phyloP scores from a whole-genome alignment of 2,888 invertebrate genomes.

The Ophioninae sp. region DNA sequence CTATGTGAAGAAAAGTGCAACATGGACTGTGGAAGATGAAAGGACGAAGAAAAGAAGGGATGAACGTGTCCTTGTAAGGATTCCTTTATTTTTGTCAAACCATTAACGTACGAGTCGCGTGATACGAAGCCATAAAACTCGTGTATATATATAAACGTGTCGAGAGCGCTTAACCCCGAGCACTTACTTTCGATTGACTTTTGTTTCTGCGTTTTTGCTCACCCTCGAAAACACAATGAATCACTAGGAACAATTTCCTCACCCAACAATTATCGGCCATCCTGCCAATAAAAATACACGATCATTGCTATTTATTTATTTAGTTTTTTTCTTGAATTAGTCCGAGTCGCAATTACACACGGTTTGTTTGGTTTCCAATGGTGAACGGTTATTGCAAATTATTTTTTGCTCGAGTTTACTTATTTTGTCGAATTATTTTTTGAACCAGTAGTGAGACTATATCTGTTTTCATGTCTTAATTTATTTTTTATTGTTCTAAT shows the following conservation, averaged over 20 bases:
- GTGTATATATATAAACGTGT: slow-evolving; percentile 37
- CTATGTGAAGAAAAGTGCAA: slow-evolving; percentile 46
- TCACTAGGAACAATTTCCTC: slow-evolving; percentile 9
- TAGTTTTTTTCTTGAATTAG: no score
- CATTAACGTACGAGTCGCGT: slow-evolving; percentile 70
- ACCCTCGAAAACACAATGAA: neutral
- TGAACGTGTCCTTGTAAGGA: slow-evolving; percentile 35
- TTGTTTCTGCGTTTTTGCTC: slow-evolving; percentile 16
- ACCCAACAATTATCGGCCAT: slow-evolving; percentile 18
- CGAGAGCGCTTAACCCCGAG: slow-evolving; percentile 55
- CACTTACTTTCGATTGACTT: slow-evolving; percentile 60
- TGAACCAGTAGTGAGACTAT: neutral
- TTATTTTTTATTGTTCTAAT: no score
- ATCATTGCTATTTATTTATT: no score
- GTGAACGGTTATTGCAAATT: neutral
- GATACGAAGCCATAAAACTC: slow-evolving; percentile 64
- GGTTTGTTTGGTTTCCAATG: no score
- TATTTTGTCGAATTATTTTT: neutral
- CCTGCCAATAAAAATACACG: neutral
- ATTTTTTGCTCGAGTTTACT: neutral
- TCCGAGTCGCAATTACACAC: no score
- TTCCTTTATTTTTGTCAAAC: slow-evolving; percentile 52
- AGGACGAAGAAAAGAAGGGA: slow-evolving; percentile 18
- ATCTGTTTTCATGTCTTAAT: neutral
- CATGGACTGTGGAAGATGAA: slow-evolving; percentile 22